phyloP scores from a whole-genome alignment of 2,797 vertebrate genomes.

The Enteromius treurensis region DNA sequence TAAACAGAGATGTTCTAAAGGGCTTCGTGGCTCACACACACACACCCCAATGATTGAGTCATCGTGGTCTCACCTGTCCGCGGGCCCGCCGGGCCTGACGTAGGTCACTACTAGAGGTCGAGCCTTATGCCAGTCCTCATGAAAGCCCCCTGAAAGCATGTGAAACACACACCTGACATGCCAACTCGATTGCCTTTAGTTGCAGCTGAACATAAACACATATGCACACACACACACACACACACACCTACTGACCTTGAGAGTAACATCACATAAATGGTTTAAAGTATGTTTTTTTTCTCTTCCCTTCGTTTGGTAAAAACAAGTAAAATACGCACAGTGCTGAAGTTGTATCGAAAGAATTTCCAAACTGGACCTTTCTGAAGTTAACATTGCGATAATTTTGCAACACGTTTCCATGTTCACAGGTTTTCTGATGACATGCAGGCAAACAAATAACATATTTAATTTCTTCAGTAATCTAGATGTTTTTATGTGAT shows the following conservation, averaged over 20 bases:
- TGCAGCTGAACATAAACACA: slow-evolving; percentile 5
- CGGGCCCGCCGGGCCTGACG: slow-evolving; percentile 90
- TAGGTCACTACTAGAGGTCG: slow-evolving; percentile 90
- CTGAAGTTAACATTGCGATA: not conserved
- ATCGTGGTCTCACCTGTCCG: slow-evolving; percentile 86
- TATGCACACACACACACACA: not conserved
- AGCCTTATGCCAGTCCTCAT: slow-evolving; percentile 95
- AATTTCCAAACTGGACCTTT: not conserved
- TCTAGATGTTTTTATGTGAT: not conserved
- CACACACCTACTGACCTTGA: slow-evolving; percentile 4
- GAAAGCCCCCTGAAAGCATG: slow-evolving; percentile 86
- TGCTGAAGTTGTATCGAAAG: not conserved
- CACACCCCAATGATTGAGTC: slow-evolving; percentile 26
- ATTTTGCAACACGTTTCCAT: not conserved
- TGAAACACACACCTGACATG: slow-evolving; percentile 32
- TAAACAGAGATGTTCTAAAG: not conserved
- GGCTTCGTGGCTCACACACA: slow-evolving; percentile 16
- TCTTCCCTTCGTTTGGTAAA: not conserved
- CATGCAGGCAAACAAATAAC: not conserved
- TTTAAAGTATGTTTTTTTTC: not conserved
- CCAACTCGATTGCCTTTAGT: not conserved
- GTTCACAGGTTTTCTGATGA: not conserved
- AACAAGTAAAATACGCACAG: not conserved
- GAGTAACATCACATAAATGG: not conserved
- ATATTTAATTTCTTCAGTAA: not conserved